Percentiles rank a stretch among this genome's conserved stretches.
phyloP scores from a whole-genome alignment of 2,797 vertebrate species.

The Siniperca undulata region DNA sequence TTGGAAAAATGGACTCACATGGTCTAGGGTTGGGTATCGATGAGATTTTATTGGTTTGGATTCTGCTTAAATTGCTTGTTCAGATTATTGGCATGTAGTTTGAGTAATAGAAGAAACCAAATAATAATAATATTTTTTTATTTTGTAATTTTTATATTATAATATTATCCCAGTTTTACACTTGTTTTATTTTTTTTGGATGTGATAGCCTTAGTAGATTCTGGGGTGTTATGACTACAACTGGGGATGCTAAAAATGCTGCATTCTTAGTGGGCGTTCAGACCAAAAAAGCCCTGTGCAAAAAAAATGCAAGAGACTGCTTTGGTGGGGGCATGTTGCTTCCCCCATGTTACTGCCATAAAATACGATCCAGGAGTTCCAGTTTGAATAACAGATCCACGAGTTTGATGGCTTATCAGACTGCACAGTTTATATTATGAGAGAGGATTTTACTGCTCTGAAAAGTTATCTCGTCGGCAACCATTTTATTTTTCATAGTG shows the following conservation, averaged over 20 bases:
- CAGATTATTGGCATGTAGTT: not conserved
- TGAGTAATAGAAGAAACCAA: not conserved
- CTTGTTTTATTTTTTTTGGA: not conserved
- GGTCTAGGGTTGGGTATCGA: slow-evolving; percentile 63
- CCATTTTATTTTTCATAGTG: not conserved
- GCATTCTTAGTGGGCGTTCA: not conserved
- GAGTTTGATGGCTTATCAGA: not conserved
- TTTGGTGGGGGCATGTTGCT: not conserved
- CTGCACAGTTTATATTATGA: not conserved
- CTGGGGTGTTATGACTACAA: not conserved
- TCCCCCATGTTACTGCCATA: not conserved
- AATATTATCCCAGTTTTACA: not conserved
- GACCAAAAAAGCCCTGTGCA: not conserved
- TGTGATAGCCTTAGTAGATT: not conserved
- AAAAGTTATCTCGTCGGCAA: not conserved
- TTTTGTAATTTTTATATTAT: too few species aligned
- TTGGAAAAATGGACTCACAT: slow-evolving; percentile 29
- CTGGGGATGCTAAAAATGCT: not conserved
- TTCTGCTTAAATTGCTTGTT: slow-evolving; percentile 3
- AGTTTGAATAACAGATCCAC: slow-evolving; percentile 2
- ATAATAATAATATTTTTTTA: too few species aligned
- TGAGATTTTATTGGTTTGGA: slow-evolving; percentile 16
- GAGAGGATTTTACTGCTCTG: not conserved
- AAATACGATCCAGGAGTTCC: not conserved
- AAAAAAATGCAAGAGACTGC: not conserved